A percentile compares a stretch with the other conserved stretches of the same genome.
Conservation (phyloP, 2,797 vertebrate species). For the Botia kubotai region DNA sequence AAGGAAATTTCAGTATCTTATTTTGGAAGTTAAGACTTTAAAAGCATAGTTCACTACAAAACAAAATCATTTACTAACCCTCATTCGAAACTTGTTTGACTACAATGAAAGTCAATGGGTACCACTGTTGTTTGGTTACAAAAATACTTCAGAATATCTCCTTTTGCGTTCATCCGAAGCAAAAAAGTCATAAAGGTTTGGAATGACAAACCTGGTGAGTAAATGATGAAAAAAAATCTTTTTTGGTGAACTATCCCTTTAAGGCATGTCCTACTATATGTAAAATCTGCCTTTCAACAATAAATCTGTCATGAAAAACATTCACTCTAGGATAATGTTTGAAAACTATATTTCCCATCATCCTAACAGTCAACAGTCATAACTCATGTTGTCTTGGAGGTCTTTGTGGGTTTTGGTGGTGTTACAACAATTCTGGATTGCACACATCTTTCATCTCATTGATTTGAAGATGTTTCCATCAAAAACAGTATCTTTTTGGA, state of each 20-base stretch:
- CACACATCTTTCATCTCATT: not conserved
- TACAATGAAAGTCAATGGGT: no score
- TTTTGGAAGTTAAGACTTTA: no score
- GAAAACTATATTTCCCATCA: not conserved
- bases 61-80: no score
- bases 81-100: no score
- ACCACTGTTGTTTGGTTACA: no score
- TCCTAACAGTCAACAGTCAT: not conserved
- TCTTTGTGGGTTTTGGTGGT: not conserved
- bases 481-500: not conserved
- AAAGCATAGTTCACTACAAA: no score
- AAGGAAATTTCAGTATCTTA: no score
- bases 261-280: not conserved
- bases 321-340: not conserved
- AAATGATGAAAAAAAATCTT: not conserved
- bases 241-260: not conserved
- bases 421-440: not conserved
- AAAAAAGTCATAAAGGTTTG: no score
- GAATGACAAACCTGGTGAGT: no score
- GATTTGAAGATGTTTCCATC: conserved; percentile 8
- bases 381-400: not conserved
- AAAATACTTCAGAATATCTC: no score
- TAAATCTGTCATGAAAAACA: not conserved
- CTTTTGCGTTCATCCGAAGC: no score
- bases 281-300: not conserved